Evolutionary conservation across 1,140 invertebrate species (phyloP).

Genomic region (Drosophila burlai): DNA sequence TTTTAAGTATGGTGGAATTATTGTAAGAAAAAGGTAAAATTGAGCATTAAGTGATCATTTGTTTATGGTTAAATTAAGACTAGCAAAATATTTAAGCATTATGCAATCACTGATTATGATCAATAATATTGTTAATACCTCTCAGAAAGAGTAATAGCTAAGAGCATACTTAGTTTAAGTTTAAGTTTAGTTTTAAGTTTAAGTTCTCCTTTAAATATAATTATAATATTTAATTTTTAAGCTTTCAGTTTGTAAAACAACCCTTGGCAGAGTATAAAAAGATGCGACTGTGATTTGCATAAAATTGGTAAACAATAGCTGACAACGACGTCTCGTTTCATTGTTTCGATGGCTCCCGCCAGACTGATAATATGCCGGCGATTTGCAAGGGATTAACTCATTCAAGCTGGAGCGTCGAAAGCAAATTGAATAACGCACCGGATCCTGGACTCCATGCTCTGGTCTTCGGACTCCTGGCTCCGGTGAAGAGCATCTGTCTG

Average conservation of each 20-base stretch:
- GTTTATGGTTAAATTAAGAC: not conserved
- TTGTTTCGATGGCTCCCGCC: slow-evolving; percentile 36
- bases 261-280: slow-evolving; percentile 10
- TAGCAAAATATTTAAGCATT: not conserved
- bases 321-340: slow-evolving; percentile 46
- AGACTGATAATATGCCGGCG: slow-evolving; percentile 68
- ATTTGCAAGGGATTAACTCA: slow-evolving; percentile 73
- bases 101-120: not conserved
- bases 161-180: too few species aligned
- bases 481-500: slow-evolving; percentile 11
- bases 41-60: too few species aligned
- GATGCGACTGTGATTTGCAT: slow-evolving; percentile 63
- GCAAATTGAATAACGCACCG: slow-evolving; percentile 39
- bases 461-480: not conserved
- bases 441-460: not conserved
- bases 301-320: slow-evolving; percentile 78
- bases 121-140: too few species aligned
- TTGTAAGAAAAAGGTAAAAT: too few species aligned
- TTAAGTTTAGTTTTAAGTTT: too few species aligned
- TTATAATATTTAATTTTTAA: not conserved
- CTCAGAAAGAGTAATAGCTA: not conserved
- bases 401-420: slow-evolving; percentile 42
- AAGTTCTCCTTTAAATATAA: not conserved
- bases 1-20: not conserved
- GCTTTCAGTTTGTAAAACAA: not conserved